Evolutionary conservation across 1,140 invertebrate genomes (phyloP).

Genomic region (Andricus grossulariae): DNA sequence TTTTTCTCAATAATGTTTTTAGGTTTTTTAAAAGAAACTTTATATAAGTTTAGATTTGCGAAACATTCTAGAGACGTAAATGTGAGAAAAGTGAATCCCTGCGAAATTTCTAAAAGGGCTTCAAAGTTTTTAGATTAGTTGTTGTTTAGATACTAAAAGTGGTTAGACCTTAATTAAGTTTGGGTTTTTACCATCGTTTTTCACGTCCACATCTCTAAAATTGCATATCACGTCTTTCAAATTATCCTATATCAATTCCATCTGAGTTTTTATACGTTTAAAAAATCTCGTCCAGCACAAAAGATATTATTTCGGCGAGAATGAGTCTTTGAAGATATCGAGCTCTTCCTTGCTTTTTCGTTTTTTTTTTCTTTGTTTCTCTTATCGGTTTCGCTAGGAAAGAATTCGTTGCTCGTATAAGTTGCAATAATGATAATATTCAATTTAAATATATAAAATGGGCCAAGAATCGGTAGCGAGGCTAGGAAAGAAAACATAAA

Average conservation of each 20-base stretch:
- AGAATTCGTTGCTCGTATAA: background rate
- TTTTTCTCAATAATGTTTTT: background rate
- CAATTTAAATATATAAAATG: background rate
- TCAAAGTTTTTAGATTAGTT: background rate
- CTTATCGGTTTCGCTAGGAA: background rate
- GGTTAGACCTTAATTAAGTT: constrained; percentile 4
- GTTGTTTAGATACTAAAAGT: constrained; percentile 22
- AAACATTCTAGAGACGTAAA: constrained; percentile 23
- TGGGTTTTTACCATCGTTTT: background rate
- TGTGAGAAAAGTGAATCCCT: background rate
- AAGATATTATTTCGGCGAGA: background rate
- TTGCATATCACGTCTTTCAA: constrained; percentile 17
- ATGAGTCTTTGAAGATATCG: background rate
- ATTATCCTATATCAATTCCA: constrained; percentile 5
- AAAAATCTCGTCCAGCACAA: constrained; percentile 10
- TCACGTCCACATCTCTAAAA: constrained; percentile 22
- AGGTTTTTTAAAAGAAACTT: background rate
- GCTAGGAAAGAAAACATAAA: background rate
- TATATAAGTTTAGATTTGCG: background rate
- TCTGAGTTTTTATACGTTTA: background rate
- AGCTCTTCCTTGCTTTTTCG: background rate
- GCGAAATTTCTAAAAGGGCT: background rate
- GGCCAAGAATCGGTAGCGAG: constrained; percentile 10
- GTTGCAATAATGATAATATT: background rate
- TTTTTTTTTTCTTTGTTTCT: background rate